phyloP scores from a whole-genome alignment of 2,888 invertebrate species.

The Ectemnius continuus region DNA sequence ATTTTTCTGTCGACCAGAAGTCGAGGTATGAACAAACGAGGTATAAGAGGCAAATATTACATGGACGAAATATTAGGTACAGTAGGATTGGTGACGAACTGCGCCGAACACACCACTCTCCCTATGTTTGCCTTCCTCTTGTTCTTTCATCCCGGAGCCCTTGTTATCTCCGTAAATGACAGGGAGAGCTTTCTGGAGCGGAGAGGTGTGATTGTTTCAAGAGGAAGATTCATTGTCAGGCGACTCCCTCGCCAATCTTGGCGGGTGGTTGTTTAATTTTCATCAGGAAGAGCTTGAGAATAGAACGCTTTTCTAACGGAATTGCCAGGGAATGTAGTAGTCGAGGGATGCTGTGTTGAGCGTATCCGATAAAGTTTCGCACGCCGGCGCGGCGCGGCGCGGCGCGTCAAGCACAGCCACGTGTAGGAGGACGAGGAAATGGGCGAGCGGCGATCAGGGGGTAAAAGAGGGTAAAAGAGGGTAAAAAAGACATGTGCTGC shows the following conservation, averaged over 20 bases:
- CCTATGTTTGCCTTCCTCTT: constrained; percentile 36
- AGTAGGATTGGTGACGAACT: constrained; percentile 17
- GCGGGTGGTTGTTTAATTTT: neutral
- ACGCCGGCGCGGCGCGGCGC: neutral
- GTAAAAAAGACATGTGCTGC: constrained; percentile 59
- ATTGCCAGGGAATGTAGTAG: too few species aligned
- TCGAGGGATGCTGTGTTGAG: too few species aligned
- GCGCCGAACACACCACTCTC: constrained; percentile 22
- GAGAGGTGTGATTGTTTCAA: constrained; percentile 6
- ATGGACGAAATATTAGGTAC: neutral
- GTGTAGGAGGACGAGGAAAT: constrained; percentile 35
- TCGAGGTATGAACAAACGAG: neutral
- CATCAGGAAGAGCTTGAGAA: neutral
- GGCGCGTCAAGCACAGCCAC: neutral
- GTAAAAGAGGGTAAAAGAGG: constrained; percentile 42
- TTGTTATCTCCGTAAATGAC: constrained; percentile 7
- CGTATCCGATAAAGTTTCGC: too few species aligned
- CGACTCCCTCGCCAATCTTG: neutral
- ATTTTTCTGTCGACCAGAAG: neutral
- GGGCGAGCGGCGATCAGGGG: constrained; percentile 43
- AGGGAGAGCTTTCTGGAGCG: constrained; percentile 6
- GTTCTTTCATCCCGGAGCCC: constrained; percentile 3
- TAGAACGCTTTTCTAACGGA: too few species aligned
- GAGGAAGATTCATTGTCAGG: neutral
- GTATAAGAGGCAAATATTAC: constrained; percentile 7